Base-by-base conservation (phyloP, 2,888 invertebrate species). In the Parnassius apollo region DNA sequence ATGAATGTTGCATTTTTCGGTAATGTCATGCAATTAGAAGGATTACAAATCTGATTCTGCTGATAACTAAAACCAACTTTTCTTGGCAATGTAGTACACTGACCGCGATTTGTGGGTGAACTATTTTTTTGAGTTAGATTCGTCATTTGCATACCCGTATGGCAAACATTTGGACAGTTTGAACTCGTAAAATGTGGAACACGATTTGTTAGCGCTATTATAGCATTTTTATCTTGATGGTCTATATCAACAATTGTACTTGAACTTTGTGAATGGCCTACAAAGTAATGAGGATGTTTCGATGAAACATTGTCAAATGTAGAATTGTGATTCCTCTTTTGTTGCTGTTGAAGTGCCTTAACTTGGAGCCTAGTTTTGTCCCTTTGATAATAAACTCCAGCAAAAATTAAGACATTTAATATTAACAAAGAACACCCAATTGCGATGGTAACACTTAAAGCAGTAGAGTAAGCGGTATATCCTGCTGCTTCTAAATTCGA, bases 241-340 rank as follows among this genome's bases (percentile, higher is more conserved):
- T 96, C 96, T 45, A 96, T 96, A 76, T 96, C 96, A 7, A 97
- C 96, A 66, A 96, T 96, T 46, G 96, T 96, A 80, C 96, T 96
- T 45, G 95, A 95, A 74, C 95, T 95, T 76, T 96, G 96, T 22
- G 96, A 94, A 76, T 95, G 95, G 0, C 95, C 95, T 74, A 95
- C 93, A 75, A 95, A 95, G 77, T 95, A 96, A 83, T 96, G 96
- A 22, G 96, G 95, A 78, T 96, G 96, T 76, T 96, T 96, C 18
- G 91, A 89, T 64, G 93, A 93, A 65, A 93, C 91, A 75, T 93
- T 95, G 62, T 92, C 92, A 62, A 92, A 92, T 1, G 90, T 91
- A n/a, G 90, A 82, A 67, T 91, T 92, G 70, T 92, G 90, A 68
- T 87, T 91, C 57, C 95, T 91, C 78, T 96, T 96, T 71, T 92